phyloP scores from a whole-genome alignment of 2,888 invertebrate species.

The Craniophora ligustri region DNA sequence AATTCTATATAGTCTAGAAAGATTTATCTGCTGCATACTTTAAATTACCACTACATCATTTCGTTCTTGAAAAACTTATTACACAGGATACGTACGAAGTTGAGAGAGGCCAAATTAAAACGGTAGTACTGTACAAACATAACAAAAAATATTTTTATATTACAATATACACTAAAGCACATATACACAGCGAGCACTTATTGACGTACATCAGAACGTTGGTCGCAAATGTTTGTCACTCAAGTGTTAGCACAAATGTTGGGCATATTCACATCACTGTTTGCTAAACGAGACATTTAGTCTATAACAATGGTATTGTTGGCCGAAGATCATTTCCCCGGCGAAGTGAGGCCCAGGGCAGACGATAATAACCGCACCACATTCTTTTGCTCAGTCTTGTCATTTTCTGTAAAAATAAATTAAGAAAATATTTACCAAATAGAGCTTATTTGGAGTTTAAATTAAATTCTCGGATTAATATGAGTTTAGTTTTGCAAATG shows the following conservation, averaged over 20 bases:
- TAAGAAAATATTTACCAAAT: background rate
- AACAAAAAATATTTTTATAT: constrained; percentile 2
- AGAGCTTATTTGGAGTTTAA: no score
- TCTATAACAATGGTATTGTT: constrained; percentile 8
- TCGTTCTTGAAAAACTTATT: no score
- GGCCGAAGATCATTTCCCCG: constrained; percentile 75
- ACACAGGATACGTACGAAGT: no score
- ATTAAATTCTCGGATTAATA: no score
- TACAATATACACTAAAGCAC: constrained; percentile 43
- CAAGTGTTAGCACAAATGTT: constrained; percentile 13
- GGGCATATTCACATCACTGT: constrained; percentile 3
- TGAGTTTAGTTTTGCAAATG: no score
- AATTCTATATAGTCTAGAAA: no score
- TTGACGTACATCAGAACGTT: constrained; percentile 18
- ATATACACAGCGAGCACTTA: constrained; percentile 44
- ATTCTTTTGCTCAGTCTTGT: constrained; percentile 92
- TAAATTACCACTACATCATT: no score
- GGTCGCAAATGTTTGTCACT: constrained; percentile 23
- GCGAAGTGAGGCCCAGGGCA: constrained; percentile 90
- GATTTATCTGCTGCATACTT: no score
- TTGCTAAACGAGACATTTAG: constrained; percentile 13
- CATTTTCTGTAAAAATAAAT: constrained; percentile 89
- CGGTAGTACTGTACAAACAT: no score
- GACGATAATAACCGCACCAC: constrained; percentile 94
- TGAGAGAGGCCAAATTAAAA: no score